Conservation (phyloP, 2,113 vertebrate species). For the Perca flavescens region DNA sequence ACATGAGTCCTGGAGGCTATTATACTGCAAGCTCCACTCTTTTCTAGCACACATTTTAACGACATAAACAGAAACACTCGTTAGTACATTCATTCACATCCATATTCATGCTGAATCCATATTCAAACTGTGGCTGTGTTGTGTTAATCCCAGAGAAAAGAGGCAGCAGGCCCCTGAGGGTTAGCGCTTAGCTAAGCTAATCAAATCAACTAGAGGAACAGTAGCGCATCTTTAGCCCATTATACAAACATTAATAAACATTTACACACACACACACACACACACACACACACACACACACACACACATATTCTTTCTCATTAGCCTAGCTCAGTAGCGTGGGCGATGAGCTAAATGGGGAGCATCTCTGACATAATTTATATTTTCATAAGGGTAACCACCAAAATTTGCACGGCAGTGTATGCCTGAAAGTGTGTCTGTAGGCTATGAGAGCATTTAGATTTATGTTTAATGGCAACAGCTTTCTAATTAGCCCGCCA, state of each 20-base stretch:
- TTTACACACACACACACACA: constrained; percentile 41
- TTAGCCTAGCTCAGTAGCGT: constrained; percentile 59
- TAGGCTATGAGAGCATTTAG: constrained; percentile 17
- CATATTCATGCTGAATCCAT: constrained; percentile 79
- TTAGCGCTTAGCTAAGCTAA: constrained; percentile 80
- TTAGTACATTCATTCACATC: constrained; percentile 69
- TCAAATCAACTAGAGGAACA: constrained; percentile 72
- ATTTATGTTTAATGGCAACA: constrained; percentile 20
- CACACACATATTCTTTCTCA: constrained; percentile 44
- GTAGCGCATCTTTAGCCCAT: constrained; percentile 66
- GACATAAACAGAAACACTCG: constrained; percentile 64
- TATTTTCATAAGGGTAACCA: constrained; percentile 44
- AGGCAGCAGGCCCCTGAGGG: constrained; percentile 71
- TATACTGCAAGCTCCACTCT: constrained; percentile 51
- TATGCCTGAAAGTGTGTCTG: constrained; percentile 34
- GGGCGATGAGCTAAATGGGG: constrained; percentile 49
- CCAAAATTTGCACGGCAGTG: constrained; percentile 31
- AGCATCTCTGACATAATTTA: constrained; percentile 50
- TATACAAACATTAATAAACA: constrained; percentile 72
- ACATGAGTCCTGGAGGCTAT: constrained; percentile 58
- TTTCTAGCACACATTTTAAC: constrained; percentile 56
- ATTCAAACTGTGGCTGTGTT: constrained; percentile 73
- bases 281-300: neutral
- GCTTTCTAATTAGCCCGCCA: constrained; percentile 16
- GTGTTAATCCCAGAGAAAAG: constrained; percentile 75